A percentile compares a stretch with the other conserved stretches of the same genome.
Evolutionary conservation across 2,888 invertebrate species (phyloP).

Genomic region (Lepidochrysops patricia): DNA sequence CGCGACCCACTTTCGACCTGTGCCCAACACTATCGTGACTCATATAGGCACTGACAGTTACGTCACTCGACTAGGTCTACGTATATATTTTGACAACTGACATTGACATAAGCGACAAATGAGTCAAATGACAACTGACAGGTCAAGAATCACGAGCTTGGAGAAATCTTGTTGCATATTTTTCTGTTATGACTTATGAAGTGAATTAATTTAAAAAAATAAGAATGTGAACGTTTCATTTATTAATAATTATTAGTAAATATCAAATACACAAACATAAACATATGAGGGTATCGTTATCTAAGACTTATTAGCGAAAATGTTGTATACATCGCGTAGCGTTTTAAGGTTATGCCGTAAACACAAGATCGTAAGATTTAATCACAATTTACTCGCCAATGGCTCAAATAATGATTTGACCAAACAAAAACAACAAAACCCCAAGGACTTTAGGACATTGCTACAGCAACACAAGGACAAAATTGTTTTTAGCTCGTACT

Average conservation of each 20-base stretch:
- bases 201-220: background rate
- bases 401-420: constrained; percentile 25
- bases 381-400: constrained; percentile 31
- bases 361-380: constrained; percentile 37
- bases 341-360: constrained; percentile 60
- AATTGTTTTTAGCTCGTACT: constrained; percentile 57
- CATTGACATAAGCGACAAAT: no score
- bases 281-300: background rate
- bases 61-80: background rate
- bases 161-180: background rate
- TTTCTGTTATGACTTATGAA: no score
- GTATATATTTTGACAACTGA: background rate
- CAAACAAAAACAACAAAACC: constrained; percentile 24
- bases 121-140: background rate
- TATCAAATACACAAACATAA: background rate
- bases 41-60: background rate
- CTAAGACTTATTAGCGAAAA: constrained; percentile 25
- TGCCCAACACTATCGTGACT: constrained; percentile 8
- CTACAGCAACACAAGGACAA: constrained; percentile 49
- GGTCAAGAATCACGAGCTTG: background rate
- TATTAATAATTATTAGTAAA: no score
- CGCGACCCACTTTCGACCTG: constrained; percentile 5
- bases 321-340: constrained; percentile 42
- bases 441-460: constrained; percentile 38
- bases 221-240: background rate